A percentile compares a stretch with the other conserved stretches of the same genome.
phyloP scores from a whole-genome alignment of 2,888 invertebrate species.

The Villa cingulata region DNA sequence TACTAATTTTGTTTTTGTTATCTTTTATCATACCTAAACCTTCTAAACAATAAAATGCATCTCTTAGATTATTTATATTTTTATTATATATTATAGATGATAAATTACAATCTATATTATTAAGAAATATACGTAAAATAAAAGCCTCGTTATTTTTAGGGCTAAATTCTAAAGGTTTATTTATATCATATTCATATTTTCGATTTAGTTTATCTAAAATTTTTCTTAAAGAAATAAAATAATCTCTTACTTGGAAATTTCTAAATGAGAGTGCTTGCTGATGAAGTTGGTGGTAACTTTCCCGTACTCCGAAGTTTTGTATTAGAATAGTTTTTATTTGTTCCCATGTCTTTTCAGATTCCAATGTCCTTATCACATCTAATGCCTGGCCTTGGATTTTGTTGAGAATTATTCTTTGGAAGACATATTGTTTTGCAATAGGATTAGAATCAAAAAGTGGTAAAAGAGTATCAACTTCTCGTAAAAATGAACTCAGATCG shows the following conservation, averaged over 20 bases:
- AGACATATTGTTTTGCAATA: conserved; percentile 8
- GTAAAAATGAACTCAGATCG: not conserved
- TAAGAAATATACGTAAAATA: conserved; percentile 14
- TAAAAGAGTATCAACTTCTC: not conserved
- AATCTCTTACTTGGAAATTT: conserved; percentile 12
- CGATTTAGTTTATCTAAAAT: conserved; percentile 14
- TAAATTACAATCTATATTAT: conserved; percentile 14
- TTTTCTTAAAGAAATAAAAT: conserved; percentile 11
- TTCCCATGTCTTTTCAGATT: conserved; percentile 9
- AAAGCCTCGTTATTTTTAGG: conserved; percentile 12
- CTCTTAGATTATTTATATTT: conserved; percentile 7
- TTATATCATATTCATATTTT: conserved; percentile 13
- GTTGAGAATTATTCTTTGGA: conserved; percentile 13
- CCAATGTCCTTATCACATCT: conserved; percentile 12
- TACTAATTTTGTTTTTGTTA: conserved; percentile 6
- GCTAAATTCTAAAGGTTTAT: conserved; percentile 14
- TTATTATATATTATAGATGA: conserved; percentile 8
- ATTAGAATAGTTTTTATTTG: conserved; percentile 9
- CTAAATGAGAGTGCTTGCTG: conserved; percentile 3
- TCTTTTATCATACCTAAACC: conserved; percentile 9
- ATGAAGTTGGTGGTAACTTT: conserved; percentile 10
- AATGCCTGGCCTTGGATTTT: conserved; percentile 14
- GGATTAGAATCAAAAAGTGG: not conserved
- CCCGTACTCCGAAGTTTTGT: conserved; percentile 13
- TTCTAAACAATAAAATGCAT: conserved; percentile 7